A percentile compares a stretch with the other conserved stretches of the same genome.
Evolutionary conservation across 2,888 invertebrate genomes (phyloP).

Genomic region (Ceriagrion tenellum): DNA sequence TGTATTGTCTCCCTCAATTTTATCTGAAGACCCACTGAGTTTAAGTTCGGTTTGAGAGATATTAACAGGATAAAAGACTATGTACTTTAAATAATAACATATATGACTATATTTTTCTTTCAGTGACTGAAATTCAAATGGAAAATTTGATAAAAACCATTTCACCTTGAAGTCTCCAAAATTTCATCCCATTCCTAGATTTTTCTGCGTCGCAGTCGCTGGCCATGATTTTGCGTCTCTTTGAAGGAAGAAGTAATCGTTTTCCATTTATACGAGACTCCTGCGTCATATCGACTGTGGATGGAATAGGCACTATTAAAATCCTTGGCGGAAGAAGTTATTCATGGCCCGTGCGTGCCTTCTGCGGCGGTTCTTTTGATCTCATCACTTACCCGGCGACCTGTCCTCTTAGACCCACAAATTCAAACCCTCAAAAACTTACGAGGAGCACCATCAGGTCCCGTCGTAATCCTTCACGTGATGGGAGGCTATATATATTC

Average conservation of each 20-base stretch:
- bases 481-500: background rate
- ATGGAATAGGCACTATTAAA: background rate
- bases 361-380: background rate
- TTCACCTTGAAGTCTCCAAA: too few species aligned
- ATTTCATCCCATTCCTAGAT: background rate
- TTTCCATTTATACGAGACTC: background rate
- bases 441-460: background rate
- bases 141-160: too few species aligned
- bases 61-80: too few species aligned
- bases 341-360: background rate
- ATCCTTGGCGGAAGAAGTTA: background rate
- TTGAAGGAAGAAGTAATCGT: background rate
- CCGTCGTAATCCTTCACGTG: background rate
- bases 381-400: background rate
- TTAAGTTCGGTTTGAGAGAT: too few species aligned
- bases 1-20: too few species aligned
- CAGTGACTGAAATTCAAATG: background rate
- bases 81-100: too few species aligned
- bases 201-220: background rate
- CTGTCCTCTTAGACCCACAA: background rate
- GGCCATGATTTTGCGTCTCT: too few species aligned
- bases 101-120: too few species aligned
- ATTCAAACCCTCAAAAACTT: background rate
- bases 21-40: too few species aligned
- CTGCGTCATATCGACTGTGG: background rate